phyloP scores from a whole-genome alignment of 2,113 vertebrate species.

The Poeciliopsis prolifica region DNA sequence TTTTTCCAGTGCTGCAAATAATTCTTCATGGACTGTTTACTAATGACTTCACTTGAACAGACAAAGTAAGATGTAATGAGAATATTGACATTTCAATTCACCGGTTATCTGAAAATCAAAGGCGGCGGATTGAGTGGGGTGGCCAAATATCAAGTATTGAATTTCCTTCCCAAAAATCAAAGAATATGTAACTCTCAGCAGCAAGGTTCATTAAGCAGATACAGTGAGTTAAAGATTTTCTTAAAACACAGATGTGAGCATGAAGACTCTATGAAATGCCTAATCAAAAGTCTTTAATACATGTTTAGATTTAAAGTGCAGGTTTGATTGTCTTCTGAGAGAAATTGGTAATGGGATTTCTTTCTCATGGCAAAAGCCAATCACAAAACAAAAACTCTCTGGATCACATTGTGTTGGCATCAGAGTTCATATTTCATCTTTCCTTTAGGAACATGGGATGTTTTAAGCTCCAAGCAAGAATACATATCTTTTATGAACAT shows the following conservation, averaged over 20 bases:
- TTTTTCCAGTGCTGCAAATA: background rate
- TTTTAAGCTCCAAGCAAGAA: too few species aligned
- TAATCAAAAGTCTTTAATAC: conserved; percentile 39
- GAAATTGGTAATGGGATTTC: background rate
- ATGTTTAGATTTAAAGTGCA: conserved; percentile 21
- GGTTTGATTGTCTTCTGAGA: conserved; percentile 13
- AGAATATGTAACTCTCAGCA: conserved; percentile 30
- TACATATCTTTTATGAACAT: too few species aligned
- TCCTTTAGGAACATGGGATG: too few species aligned
- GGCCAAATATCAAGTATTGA: conserved; percentile 40
- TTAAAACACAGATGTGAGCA: conserved; percentile 22
- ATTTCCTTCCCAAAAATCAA: conserved; percentile 44
- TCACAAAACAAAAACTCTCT: too few species aligned
- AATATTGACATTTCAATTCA: background rate
- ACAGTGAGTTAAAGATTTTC: conserved; percentile 13
- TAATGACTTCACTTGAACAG: background rate
- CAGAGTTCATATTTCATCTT: too few species aligned
- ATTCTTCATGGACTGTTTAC: background rate
- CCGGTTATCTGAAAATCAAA: conserved; percentile 6
- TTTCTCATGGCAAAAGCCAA: too few species aligned
- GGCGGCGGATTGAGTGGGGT: background rate
- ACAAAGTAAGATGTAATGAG: conserved; percentile 1
- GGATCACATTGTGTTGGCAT: too few species aligned
- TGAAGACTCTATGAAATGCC: conserved; percentile 40
- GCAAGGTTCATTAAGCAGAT: conserved; percentile 4